Evolutionary conservation across 2,113 vertebrate genomes (phyloP), one percentile per base, ranked within the genome.

Genomic region (Orientallactaga bullata): DNA sequence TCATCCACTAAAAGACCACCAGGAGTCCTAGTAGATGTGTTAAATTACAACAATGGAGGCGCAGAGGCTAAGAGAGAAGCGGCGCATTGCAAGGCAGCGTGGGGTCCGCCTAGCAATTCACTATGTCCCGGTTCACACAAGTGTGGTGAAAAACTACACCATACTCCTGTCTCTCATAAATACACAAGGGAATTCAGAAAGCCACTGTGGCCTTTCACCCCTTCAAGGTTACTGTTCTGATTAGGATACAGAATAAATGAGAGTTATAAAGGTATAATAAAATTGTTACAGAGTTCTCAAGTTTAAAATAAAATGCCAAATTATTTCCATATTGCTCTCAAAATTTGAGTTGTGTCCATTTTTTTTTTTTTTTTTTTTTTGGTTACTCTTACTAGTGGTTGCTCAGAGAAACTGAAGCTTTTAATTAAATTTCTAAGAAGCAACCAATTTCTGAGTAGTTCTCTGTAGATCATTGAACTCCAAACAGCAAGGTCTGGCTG

Each of bases 241-340:
- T 23, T 8, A 87, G 21, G 6, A 65, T 16, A 39, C 1, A n/a
- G 16, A 58, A 5, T 39, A 51, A 28, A 26, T 23, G 4, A 80
- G 4, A 80, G 65, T 65, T 42, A 82, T 32, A 42, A 74, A 74
- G 69, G 5, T 17, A 24, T 4, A 68, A 51, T 92, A 21, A 0
- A 87, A 51, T 66, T 71, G 68, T 73, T 55, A 78, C 39, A n/a
- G 17, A 61, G 35, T 61, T 89, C 81, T 89, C 76, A 85, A 84
- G n/a, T 77, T 95, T 90, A 68, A 77, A 84, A 61, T 80, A 39
- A 86, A 66, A 66, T 17, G 8, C 35, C 18, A 60, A 85, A 39
- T 85, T 26, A 69, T 74, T 84, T 82, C 18, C 37, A 30, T 17
- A n/a, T 79, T 83, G 47, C 85, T 77, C 58, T 87, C 51, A 80